Conservation (phyloP, 2,797 vertebrate species). For the Gallinago nigripennis region DNA sequence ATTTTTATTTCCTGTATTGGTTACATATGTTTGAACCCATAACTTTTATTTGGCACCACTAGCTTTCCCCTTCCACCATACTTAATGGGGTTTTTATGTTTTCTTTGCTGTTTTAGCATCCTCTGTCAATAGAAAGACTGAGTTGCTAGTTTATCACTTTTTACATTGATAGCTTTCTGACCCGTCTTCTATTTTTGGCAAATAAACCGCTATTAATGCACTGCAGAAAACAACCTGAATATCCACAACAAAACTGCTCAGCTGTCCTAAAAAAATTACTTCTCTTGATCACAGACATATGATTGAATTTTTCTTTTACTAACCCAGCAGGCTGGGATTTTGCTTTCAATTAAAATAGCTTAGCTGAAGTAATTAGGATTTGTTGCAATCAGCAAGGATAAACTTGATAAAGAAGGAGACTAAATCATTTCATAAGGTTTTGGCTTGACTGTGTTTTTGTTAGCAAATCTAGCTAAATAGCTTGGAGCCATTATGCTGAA, state of each 20-base stretch:
- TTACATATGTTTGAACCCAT: neutral
- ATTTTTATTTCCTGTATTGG: neutral
- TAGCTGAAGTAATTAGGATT: conserved; percentile 29
- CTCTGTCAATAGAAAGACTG: neutral
- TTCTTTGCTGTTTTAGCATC: neutral
- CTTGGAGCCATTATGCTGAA: neutral
- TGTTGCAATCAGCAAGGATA: conserved; percentile 14
- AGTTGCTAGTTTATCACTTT: neutral
- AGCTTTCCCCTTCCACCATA: neutral
- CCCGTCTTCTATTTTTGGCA: neutral
- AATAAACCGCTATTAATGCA: neutral
- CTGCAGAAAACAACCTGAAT: neutral
- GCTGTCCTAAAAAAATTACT: neutral
- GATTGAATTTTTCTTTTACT: neutral
- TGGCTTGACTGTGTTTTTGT: neutral
- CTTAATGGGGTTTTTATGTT: neutral
- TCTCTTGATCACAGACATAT: neutral
- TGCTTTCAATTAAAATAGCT: conserved; percentile 37
- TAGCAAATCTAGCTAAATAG: neutral
- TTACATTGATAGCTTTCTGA: neutral
- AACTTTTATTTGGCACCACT: neutral
- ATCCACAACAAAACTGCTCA: neutral
- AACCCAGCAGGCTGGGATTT: neutral
- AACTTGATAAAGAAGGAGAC: conserved; percentile 21
- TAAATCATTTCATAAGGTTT: conserved; percentile 1